Evolutionary conservation across 35 echinoderm and acorn worm species (phyloP), one percentile per base, ranked within the genome.

Genomic region (Ophioderma brevispina): DNA sequence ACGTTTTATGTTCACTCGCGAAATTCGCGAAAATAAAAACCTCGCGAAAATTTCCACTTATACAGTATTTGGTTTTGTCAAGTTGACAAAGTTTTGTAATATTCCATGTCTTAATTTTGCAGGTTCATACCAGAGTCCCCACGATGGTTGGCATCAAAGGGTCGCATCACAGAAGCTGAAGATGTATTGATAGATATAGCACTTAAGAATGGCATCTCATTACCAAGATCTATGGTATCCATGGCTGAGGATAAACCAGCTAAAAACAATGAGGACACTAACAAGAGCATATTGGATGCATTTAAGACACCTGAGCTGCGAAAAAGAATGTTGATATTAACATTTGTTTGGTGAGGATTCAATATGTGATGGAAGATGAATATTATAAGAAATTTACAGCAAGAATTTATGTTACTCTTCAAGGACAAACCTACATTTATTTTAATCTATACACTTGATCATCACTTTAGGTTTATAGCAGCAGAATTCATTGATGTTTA

Each of bases 51-150:
- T n/a, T n/a, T n/a, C n/a, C n/a, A n/a, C n/a, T n/a, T n/a, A n/a
- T n/a, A n/a, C n/a, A n/a, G n/a, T n/a, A n/a, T n/a, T n/a, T n/a
- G n/a, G n/a, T n/a, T n/a, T n/a, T n/a, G n/a, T n/a, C n/a, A n/a
- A n/a, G n/a, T n/a, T n/a, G n/a, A n/a, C n/a, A n/a, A n/a, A n/a
- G n/a, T n/a, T n/a, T n/a, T n/a, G n/a, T n/a, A 8, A 46, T 46
- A 4, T 46, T 46, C 17, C 5, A 46, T 46, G 41, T 46, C 41
- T 46, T 46, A 46, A 13, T 25, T 86, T 75, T 84, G 37, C 42
- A 99, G 97, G 39, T 36, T 95, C 17, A 80, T 99, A 25, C 97
- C 97, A 84, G 97, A 99, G 55, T 99, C 97, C n/a, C 93, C 97
- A 30, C 76, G 93, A 25, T 99, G 97, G 97, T 87, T 99, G 10